These are phyloP conservation scores for Chouioia cunea DNA, from an alignment of 2,888 invertebrate genomes.

Conservation along the genomic window DNA sequence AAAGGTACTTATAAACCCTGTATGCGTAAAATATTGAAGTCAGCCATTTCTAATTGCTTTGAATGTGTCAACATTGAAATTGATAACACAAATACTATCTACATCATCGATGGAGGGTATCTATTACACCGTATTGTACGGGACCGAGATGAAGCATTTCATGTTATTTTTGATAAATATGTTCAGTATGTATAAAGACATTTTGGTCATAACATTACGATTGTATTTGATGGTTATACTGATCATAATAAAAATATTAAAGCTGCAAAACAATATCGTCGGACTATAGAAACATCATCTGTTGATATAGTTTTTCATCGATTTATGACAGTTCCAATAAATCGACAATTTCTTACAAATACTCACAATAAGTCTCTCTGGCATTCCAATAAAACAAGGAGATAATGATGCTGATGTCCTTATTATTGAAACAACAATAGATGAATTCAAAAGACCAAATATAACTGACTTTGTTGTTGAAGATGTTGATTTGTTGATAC, in stretches of 20 bases:
- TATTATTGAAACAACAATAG: constrained; percentile 36
- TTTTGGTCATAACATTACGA: too few relatives aligned
- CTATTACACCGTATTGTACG: constrained; percentile 59
- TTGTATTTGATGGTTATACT: too few relatives aligned
- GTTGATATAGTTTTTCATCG: constrained; percentile 49
- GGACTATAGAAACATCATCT: too few relatives aligned
- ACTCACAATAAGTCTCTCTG: constrained; percentile 47
- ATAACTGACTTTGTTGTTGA: constrained; percentile 48
- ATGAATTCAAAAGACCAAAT: constrained; percentile 16
- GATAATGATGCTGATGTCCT: constrained; percentile 32
- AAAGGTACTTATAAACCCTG: constrained; percentile 43
- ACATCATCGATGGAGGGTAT: constrained; percentile 56
- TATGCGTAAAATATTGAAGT: constrained; percentile 49
- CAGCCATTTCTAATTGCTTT: constrained; percentile 34
- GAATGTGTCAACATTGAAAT: constrained; percentile 42
- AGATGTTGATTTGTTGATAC: constrained; percentile 54
- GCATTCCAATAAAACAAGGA: constrained; percentile 11
- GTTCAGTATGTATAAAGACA: too few relatives aligned
- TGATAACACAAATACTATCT: constrained; percentile 49
- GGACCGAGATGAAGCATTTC: constrained; percentile 54
- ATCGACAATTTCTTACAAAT: constrained; percentile 53
- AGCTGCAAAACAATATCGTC: constrained; percentile 50
- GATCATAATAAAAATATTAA: constrained; percentile 53
- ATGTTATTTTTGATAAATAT: constrained; percentile 51
- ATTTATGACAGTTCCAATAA: constrained; percentile 34